Base-by-base conservation (phyloP, 2,113 vertebrate genomes). In the Poeciliopsis turrubarensis region DNA sequence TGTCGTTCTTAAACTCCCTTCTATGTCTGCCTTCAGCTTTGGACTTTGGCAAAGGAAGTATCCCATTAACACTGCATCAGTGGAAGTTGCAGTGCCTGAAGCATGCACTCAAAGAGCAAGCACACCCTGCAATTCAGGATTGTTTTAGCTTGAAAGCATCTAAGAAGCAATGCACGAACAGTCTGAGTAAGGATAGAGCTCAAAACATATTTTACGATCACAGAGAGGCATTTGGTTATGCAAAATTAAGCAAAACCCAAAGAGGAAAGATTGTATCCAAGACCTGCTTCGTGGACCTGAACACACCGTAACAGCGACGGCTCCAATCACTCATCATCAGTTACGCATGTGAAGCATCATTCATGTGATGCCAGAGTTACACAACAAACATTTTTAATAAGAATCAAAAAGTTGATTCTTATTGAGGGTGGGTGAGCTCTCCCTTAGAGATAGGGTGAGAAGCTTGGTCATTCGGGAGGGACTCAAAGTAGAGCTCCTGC, bases 121-220 rank as follows among this genome's bases (percentile, higher is more conserved):
- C 12, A 22, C 5, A 81, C 71, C 75, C 65, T 37, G 80, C 6
- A 75, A 31, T 22, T 80, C 84, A 19, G 60, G 78, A 76, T 78
- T 65, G 25, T 13, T 62, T 62, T 60, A 63, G 1, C 34, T 54
- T 17, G 61, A 72, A 71, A 78, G 25, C 57, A 32, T 9, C 31
- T 5, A 10, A 6, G 29, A 14, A 19, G 4, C 12, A 6, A 34
- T 26, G 37, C 15, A 32, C 67, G 64, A 79, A 30, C 3, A 4
- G 51, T 13, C 32, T 3, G 26, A 63, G 9, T 15, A 25, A 65
- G 22, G 14, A 27, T n/a, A 64, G 10, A 22, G 47, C 39, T 75
- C 3, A 0, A 65, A 75, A 69, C 26, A 19, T 15, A 57, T 69
- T 34, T 57, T 13, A 69, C 5, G 30, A 29, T 51, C 47, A 30